Conservation (phyloP, 1,140 invertebrate genomes). For the Choristoneura fumiferana region DNA sequence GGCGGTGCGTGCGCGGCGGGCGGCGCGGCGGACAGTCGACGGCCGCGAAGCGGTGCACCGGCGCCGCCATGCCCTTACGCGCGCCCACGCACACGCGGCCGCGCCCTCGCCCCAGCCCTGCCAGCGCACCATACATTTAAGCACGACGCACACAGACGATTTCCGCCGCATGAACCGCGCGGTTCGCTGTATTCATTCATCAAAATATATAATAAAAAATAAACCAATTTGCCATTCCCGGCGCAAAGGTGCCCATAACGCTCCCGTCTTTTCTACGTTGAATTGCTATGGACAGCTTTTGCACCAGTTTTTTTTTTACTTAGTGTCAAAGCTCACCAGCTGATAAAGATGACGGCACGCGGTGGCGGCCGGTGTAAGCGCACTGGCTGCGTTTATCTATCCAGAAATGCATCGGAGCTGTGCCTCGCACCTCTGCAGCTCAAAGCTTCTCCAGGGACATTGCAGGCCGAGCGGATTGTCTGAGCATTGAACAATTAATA, state of each 20-base stretch:
- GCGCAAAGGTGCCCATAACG: too few species aligned
- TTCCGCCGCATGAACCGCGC: too few species aligned
- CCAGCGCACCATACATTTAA: too few species aligned
- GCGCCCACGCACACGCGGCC: slow-evolving; percentile 44
- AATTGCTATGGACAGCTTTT: too few species aligned
- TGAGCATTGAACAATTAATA: too few species aligned
- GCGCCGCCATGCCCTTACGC: slow-evolving; percentile 82
- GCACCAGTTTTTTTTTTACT: too few species aligned
- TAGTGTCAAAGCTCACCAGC: slow-evolving; percentile 72
- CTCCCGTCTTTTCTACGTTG: too few species aligned
- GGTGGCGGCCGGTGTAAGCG: slow-evolving; percentile 81
- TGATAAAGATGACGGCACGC: slow-evolving; percentile 77
- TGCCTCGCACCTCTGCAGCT: neutral
- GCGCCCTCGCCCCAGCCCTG: slow-evolving; percentile 53
- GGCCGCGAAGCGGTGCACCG: slow-evolving; percentile 83
- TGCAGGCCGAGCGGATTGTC: neutral
- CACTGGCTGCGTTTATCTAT: slow-evolving; percentile 85
- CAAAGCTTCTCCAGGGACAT: slow-evolving; percentile 1
- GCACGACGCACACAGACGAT: too few species aligned
- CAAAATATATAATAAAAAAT: too few species aligned
- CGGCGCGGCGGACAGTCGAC: slow-evolving; percentile 79
- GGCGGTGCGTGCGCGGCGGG: slow-evolving; percentile 72
- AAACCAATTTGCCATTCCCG: too few species aligned
- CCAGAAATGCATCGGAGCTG: slow-evolving; percentile 83
- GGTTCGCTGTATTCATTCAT: too few species aligned